Evolutionary conservation across 64 coral and sea anemone species (phyloP).

Genomic region (Pocillopora damicornis): DNA sequence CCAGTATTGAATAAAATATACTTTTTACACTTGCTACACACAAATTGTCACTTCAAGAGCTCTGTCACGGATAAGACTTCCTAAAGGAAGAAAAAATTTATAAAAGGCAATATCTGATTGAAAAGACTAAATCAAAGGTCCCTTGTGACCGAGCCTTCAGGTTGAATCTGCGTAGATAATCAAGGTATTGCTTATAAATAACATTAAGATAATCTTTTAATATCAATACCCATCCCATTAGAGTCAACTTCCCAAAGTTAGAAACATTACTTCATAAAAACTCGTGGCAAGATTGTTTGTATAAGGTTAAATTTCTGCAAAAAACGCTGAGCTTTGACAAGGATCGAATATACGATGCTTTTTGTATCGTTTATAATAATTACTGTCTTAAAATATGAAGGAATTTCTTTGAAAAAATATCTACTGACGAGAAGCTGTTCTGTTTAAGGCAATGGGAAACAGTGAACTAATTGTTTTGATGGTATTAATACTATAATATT

Average conservation of each 20-base stretch:
- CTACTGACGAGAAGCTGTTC: background rate
- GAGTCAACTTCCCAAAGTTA: background rate
- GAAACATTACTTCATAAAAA: background rate
- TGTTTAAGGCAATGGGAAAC: background rate
- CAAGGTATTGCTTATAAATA: conserved; percentile 35
- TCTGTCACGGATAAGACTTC: background rate
- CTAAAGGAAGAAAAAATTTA: background rate
- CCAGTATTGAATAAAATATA: conserved; percentile 34
- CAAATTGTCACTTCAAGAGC: conserved; percentile 9
- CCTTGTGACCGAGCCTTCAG: background rate
- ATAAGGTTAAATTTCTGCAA: background rate
- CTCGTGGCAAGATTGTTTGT: background rate
- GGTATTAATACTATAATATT: background rate
- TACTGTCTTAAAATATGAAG: background rate
- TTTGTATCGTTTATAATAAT: too few species aligned
- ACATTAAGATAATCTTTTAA: background rate
- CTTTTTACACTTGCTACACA: conserved; percentile 13
- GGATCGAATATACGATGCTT: background rate
- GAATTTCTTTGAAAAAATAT: background rate
- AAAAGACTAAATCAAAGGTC: background rate
- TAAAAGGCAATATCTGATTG: background rate
- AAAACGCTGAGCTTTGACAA: background rate
- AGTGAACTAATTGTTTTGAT: background rate
- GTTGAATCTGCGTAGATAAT: conserved; percentile 3
- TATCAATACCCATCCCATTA: background rate